These are phyloP conservation scores for Auanema freiburgensis DNA, from an alignment of 2,888 invertebrate species.

Conservation along the genomic window DNA sequence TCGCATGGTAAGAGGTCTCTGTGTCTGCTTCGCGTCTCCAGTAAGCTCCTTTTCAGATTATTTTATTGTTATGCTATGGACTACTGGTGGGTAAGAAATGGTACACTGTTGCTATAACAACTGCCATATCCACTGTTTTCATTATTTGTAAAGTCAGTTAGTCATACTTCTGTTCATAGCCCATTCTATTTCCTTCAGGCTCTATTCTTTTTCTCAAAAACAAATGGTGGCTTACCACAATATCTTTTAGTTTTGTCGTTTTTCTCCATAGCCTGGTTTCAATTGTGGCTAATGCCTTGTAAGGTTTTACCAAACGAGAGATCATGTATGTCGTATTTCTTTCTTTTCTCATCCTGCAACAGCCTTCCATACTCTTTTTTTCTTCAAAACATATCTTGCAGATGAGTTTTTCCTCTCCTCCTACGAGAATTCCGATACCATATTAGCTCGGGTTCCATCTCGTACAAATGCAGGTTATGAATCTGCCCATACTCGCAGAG, in stretches of 20 bases:
- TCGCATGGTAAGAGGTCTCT: constrained; percentile 32
- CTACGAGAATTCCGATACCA: too few relatives aligned
- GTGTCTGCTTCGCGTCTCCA: not conserved
- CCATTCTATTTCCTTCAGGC: constrained; percentile 23
- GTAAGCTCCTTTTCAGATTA: constrained; percentile 11
- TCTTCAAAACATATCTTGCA: too few relatives aligned
- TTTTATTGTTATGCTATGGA: constrained; percentile 46
- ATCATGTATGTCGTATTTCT: constrained; percentile 22
- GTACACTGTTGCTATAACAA: constrained; percentile 54
- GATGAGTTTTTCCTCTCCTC: too few relatives aligned
- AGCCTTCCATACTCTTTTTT: too few relatives aligned
- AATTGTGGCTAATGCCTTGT: constrained; percentile 59
- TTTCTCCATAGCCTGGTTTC: constrained; percentile 54
- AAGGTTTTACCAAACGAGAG: constrained; percentile 54
- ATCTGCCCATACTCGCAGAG: too few relatives aligned
- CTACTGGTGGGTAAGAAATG: constrained; percentile 46
- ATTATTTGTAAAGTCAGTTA: constrained; percentile 48
- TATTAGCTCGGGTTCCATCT: too few relatives aligned
- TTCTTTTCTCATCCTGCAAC: too few relatives aligned
- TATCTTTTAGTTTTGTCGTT: constrained; percentile 52
- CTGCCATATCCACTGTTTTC: constrained; percentile 47
- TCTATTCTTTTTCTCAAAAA: constrained; percentile 33
- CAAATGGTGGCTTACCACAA: constrained; percentile 37
- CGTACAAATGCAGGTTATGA: too few relatives aligned
- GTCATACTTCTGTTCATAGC: constrained; percentile 18